Conservation (phyloP, 1,140 invertebrate genomes). For the Sitophilus oryzae region DNA sequence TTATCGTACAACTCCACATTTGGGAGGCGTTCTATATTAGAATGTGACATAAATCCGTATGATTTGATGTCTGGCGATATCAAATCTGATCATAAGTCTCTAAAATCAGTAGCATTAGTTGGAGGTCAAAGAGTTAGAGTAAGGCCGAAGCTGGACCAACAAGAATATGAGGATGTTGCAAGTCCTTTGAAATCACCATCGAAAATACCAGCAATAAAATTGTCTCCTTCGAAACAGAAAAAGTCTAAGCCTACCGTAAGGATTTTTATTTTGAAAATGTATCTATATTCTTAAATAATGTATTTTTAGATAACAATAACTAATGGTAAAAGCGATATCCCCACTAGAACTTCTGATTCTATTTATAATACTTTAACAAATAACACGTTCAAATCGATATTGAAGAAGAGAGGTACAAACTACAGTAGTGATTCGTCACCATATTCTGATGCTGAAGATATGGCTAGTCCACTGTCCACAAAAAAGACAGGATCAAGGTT, state of each 20-base stretch:
- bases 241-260: not conserved
- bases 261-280: not conserved
- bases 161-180: conserved; percentile 39
- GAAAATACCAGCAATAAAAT: not conserved
- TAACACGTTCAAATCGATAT: conserved; percentile 56
- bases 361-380: conserved; percentile 1
- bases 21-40: conserved; percentile 64
- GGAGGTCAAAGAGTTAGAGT: conserved; percentile 39
- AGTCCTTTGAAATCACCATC: not conserved
- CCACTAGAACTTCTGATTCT: no score
- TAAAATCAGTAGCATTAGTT: conserved; percentile 35
- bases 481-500: conserved; percentile 53
- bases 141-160: conserved; percentile 32
- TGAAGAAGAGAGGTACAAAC: conserved; percentile 55
- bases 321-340: no score
- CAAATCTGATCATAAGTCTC: conserved; percentile 20
- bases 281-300: no score
- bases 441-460: conserved; percentile 15
- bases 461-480: conserved; percentile 33
- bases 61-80: conserved; percentile 58
- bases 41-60: conserved; percentile 81
- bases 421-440: conserved; percentile 35
- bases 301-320: no score
- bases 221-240: not conserved
- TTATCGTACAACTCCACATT: conserved; percentile 19